A percentile compares a stretch with the other conserved stretches of the same genome.
phyloP scores from a whole-genome alignment of 2,113 vertebrate species.

The Ondatra zibethicus region DNA sequence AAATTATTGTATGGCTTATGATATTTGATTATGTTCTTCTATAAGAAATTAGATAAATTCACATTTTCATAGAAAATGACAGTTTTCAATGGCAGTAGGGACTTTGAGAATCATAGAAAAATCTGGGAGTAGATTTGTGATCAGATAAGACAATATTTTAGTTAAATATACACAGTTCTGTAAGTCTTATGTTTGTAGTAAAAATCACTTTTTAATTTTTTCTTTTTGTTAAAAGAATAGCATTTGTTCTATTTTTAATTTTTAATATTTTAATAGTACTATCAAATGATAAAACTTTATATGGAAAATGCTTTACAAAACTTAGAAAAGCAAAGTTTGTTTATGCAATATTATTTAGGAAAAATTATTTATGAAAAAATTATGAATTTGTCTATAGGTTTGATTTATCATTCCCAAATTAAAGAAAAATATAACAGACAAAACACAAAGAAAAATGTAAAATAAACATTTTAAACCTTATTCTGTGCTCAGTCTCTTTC shows the following conservation, averaged over 20 bases:
- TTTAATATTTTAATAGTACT: neutral
- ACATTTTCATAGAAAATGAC: slow-evolving; percentile 17
- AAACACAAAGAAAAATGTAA: slow-evolving; percentile 24
- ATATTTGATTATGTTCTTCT: neutral
- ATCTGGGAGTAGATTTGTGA: neutral
- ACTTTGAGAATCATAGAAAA: neutral
- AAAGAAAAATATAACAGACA: neutral
- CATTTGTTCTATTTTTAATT: neutral
- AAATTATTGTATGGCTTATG: neutral
- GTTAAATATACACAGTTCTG: neutral
- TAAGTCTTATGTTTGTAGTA: neutral
- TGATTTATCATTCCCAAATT: neutral
- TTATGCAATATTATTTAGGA: neutral
- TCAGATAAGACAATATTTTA: neutral
- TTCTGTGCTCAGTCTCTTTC: neutral
- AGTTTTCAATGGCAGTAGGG: neutral
- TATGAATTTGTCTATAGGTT: neutral
- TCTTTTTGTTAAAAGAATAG: neutral
- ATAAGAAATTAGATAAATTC: neutral
- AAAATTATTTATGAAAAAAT: neutral
- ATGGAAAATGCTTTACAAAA: neutral
- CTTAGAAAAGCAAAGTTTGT: neutral
- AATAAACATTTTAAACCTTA: neutral
- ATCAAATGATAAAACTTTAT: neutral
- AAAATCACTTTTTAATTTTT: neutral